phyloP scores from a whole-genome alignment of 2,113 vertebrate genomes.

The Tor tambroides region DNA sequence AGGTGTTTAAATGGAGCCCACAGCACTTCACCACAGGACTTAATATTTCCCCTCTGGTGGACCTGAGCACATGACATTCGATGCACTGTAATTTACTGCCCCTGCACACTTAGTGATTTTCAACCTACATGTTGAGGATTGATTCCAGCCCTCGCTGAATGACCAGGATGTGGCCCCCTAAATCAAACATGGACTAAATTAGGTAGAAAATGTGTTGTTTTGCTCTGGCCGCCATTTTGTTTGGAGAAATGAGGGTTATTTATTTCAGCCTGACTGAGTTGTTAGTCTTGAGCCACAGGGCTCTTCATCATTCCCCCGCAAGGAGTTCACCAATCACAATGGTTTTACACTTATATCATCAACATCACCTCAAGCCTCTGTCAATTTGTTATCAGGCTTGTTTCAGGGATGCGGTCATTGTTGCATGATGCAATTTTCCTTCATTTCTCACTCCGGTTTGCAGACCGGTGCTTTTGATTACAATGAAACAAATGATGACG shows the following conservation, averaged over 20 bases:
- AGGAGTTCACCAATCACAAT: slow-evolving; percentile 43
- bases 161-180: neutral
- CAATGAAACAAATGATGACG: neutral
- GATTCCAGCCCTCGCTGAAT: neutral
- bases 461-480: slow-evolving; percentile 19
- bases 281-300: slow-evolving; percentile 27
- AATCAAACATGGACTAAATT: slow-evolving; percentile 2
- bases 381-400: slow-evolving; percentile 27
- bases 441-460: slow-evolving; percentile 15
- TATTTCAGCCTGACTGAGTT: slow-evolving; percentile 22
- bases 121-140: slow-evolving; percentile 26
- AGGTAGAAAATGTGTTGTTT: slow-evolving; percentile 25
- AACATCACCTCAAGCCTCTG: slow-evolving; percentile 27
- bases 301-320: neutral
- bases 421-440: slow-evolving; percentile 42
- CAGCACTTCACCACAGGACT: slow-evolving; percentile 35
- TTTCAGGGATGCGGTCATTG: slow-evolving; percentile 41
- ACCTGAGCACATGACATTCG: slow-evolving; percentile 32
- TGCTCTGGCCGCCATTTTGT: slow-evolving; percentile 15
- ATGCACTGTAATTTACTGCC: slow-evolving; percentile 42
- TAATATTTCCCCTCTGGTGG: slow-evolving; percentile 34
- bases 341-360: slow-evolving; percentile 35
- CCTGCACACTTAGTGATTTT: slow-evolving; percentile 30
- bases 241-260: slow-evolving; percentile 5
- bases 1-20: slow-evolving; percentile 36